Evolutionary conservation across 1,140 invertebrate genomes (phyloP).

Genomic region (Tetraneura akinire): DNA sequence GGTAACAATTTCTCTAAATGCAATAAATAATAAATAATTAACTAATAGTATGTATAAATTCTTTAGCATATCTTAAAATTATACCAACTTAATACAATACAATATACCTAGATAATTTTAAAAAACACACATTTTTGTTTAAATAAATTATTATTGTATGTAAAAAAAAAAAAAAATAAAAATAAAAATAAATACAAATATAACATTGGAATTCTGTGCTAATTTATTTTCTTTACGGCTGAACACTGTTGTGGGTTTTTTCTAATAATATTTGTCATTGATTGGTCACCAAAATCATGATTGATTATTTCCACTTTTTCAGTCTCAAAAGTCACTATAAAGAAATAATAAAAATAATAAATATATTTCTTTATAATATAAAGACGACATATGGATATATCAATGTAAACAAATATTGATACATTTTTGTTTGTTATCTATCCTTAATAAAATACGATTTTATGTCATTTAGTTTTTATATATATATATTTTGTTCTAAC

Average conservation of each 20-base stretch:
- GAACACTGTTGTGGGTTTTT: conserved; percentile 11
- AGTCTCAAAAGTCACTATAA: conserved; percentile 32
- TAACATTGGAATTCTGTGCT: neutral
- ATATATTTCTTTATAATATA: too few relatives aligned
- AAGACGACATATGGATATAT: too few relatives aligned
- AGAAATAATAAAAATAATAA: too few relatives aligned
- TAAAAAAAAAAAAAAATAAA: neutral
- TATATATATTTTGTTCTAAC: too few relatives aligned
- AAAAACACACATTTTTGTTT: conserved; percentile 23
- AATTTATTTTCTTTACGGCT: conserved; percentile 21
- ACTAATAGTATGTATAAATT: neutral
- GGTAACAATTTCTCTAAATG: conserved; percentile 34
- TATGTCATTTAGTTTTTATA: too few relatives aligned
- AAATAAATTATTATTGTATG: conserved; percentile 25
- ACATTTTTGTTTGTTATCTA: too few relatives aligned
- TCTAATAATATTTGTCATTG: neutral
- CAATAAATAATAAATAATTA: conserved; percentile 29
- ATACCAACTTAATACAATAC: conserved; percentile 14
- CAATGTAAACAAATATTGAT: too few relatives aligned
- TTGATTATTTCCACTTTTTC: neutral
- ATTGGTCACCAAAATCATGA: conserved; percentile 4
- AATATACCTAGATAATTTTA: neutral
- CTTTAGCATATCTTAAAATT: conserved; percentile 1
- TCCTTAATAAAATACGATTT: too few relatives aligned
- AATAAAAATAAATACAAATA: neutral